phyloP scores from a whole-genome alignment of 2,888 invertebrate species.

The Apoderus coryli region DNA sequence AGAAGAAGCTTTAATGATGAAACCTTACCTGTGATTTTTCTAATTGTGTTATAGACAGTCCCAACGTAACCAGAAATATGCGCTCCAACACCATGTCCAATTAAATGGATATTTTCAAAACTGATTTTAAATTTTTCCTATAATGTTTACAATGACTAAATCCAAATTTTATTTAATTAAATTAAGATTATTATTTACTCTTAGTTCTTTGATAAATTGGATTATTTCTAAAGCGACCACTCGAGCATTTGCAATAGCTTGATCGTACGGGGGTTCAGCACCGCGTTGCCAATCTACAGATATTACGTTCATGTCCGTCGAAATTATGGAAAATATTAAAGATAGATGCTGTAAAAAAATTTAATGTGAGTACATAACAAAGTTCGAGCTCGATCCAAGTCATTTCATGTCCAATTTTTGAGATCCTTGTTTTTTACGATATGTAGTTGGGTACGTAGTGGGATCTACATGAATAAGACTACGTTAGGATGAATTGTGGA shows the following conservation, averaged over 20 bases:
- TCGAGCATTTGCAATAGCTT: slow-evolving; percentile 42
- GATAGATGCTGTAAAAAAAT: slow-evolving; percentile 19
- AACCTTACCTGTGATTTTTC: slow-evolving; percentile 27
- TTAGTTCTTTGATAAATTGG: slow-evolving; percentile 30
- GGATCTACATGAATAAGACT: too few relatives aligned
- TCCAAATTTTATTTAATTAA: slow-evolving; percentile 1
- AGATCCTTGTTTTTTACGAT: too few relatives aligned
- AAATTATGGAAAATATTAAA: slow-evolving; percentile 13
- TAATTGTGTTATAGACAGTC: slow-evolving; percentile 23
- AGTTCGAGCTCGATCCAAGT: too few relatives aligned
- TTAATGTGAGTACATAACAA: too few relatives aligned
- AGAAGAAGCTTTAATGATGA: not conserved
- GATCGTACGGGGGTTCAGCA: slow-evolving; percentile 37
- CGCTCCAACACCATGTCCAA: slow-evolving; percentile 38
- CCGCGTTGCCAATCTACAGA: slow-evolving; percentile 40
- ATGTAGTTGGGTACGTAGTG: too few relatives aligned
- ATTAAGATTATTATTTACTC: slow-evolving; percentile 22
- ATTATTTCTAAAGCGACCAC: slow-evolving; percentile 39
- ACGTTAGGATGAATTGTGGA: too few relatives aligned
- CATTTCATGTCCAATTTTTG: too few relatives aligned
- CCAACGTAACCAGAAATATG: slow-evolving; percentile 40
- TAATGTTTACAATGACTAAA: slow-evolving; percentile 7
- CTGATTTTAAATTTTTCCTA: slow-evolving; percentile 9
- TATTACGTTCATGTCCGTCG: slow-evolving; percentile 29
- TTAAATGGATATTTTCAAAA: slow-evolving; percentile 31